Base-by-base conservation (phyloP, 2,113 vertebrate genomes). In the Elephas maximus region DNA sequence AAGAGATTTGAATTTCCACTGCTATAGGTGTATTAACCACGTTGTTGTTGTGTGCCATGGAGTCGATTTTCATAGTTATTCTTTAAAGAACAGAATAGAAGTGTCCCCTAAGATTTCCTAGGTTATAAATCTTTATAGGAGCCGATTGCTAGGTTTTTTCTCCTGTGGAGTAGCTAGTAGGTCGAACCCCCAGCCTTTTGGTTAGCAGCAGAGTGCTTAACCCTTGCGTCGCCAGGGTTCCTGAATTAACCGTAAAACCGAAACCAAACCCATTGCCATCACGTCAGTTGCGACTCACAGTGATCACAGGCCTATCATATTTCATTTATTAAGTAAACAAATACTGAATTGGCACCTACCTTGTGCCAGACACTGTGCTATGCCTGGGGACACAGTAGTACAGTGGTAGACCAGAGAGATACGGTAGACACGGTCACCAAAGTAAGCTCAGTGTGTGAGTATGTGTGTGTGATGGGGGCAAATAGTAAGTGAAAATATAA, bases 391-490 rank as follows among this genome's bases (percentile, higher is more conserved):
- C 45, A 51, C 1, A 73, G 57, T 12, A 28, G 26, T 30, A 4
- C 6, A 26, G 10, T 67, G 65, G 9, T 30, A 12, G 65, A 30
- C 26, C 65, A 30, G 26, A 67, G 21, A 67, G 8, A 30, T 9
- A 71, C 24, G n/a, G 4, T 24, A 33, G 24, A 62, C 18, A 2
- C 1, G 10, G 14, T 76, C 44, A 0, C 10, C 37, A 26, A 63
- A 67, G 28, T 26, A 8, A 28, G 26, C 26, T 67, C 24, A 12
- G 1, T 60, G 37, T 69, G 71, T 7, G 6, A 65, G 5, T 20
- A 4, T 57, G 1, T 2, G 21, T 23, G 0, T 41, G 3, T 28
- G 18, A 37, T 37, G 1, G 8, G 1, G 28, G 14, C 37, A 79
- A 89, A 92, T 45, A 74, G 8, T 17, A 15, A 44, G 53, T 81